Base-by-base conservation (phyloP, 2,888 invertebrate species). In the Caenorhabditis sp. region DNA sequence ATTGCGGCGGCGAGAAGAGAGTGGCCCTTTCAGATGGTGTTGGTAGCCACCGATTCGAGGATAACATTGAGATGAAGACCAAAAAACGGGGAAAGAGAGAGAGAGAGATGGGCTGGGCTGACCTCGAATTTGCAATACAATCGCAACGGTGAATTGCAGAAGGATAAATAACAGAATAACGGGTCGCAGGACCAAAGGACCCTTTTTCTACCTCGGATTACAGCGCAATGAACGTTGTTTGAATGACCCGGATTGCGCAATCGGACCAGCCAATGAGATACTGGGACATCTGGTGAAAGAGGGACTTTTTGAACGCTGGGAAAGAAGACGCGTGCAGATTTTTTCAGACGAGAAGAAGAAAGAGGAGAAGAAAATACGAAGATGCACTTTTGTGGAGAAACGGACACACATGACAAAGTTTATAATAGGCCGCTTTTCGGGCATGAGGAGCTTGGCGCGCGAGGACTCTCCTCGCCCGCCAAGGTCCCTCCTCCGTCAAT, bases 401-500 rank as follows among this genome's bases (percentile, higher is more conserved):
- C 41, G 17, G n/a, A 27, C 39, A 50, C 61, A 62, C 50, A 62
- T 62, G 61, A 62, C 61, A 62, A 62, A 62, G 61, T 62, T 62
- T 62, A 62, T 62, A 62, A 62, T 50, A 50, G 61, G 61, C 32
- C 39, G 61, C 41, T 41, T 56, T 56, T 56, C 30, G 50, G 41
- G 20, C 37, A 35, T 32, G 32, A 53, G 50, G 27, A 22, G 27
- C 27, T 35, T 15, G 30, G 22, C 11, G 52, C 13, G 27, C 35
- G 20, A n/a, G 35, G 35, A 13, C 52, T 52, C 52, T 50, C 50
- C 35, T 17, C 37, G 2, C 20, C 48, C 24, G 46, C 22, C 37
- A 17, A 27, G 65, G 46, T 48, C 65, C 56, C 65, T 48, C 24
- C 27, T 17, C 43, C 52, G 43, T 45, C 53, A 65, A 66, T 63